These are phyloP conservation scores for Therioaphis trifolii DNA, from an alignment of 2,888 invertebrate species.

Conservation along the genomic window DNA sequence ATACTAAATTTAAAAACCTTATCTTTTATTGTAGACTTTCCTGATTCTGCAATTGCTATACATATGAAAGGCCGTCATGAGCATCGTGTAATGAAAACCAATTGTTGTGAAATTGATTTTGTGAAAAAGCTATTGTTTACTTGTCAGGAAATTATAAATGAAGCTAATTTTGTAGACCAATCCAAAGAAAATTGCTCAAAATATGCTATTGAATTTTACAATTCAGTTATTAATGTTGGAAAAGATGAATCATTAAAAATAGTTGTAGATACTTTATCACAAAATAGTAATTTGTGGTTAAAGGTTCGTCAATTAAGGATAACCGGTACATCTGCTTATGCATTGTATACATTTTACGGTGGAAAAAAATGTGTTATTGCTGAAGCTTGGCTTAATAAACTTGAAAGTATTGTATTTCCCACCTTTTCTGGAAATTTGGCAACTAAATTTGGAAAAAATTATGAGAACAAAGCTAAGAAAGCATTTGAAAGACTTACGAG, in stretches of 20 bases:
- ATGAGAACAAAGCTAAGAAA: not conserved
- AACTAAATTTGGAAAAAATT: slow-evolving; percentile 23
- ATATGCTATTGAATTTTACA: slow-evolving; percentile 12
- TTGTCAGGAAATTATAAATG: slow-evolving; percentile 16
- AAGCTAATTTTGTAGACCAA: not conserved
- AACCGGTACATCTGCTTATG: slow-evolving; percentile 8
- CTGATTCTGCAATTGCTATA: not conserved
- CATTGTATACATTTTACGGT: not conserved
- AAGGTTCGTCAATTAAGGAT: not conserved
- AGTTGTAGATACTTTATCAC: not conserved
- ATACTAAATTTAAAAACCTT: not conserved
- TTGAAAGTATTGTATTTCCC: slow-evolving; percentile 17
- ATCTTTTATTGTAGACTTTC: slow-evolving; percentile 22
- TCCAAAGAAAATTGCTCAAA: slow-evolving; percentile 5
- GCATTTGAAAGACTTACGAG: not conserved
- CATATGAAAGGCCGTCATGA: not conserved
- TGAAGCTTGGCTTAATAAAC: slow-evolving; percentile 10
- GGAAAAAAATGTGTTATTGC: not conserved
- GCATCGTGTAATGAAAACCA: not conserved
- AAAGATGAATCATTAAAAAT: not conserved
- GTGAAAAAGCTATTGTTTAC: slow-evolving; percentile 5
- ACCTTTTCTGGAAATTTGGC: slow-evolving; percentile 19
- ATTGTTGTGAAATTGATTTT: not conserved
- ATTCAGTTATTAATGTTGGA: not conserved
- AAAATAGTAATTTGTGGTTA: slow-evolving; percentile 18